Conservation (phyloP, 2,113 vertebrate species). For the Syngnathus scovelli region DNA sequence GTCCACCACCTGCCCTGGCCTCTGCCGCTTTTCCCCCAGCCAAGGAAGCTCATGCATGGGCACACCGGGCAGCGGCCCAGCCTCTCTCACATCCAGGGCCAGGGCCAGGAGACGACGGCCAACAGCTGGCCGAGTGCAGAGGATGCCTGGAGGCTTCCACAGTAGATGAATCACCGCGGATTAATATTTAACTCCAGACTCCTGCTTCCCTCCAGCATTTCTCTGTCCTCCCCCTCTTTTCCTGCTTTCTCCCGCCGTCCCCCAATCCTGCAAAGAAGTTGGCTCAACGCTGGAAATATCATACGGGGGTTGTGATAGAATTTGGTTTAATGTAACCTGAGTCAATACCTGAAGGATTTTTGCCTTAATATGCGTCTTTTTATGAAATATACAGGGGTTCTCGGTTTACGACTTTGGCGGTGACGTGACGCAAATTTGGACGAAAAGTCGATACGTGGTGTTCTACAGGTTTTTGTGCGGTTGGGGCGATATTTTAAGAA, state of each 20-base stretch:
- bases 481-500: background rate
- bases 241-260: constrained; percentile 38
- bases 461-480: background rate
- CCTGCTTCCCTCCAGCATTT: constrained; percentile 67
- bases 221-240: constrained; percentile 37
- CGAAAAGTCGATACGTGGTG: too few relatives aligned
- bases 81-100: constrained; percentile 59
- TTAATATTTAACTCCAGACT: constrained; percentile 77
- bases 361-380: background rate
- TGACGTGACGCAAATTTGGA: background rate
- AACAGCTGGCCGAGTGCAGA: constrained; percentile 72
- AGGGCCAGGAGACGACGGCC: constrained; percentile 59
- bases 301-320: constrained; percentile 8
- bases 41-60: constrained; percentile 62
- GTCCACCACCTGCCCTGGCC: constrained; percentile 65
- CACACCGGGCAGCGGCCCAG: constrained; percentile 66
- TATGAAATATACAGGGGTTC: background rate
- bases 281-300: constrained; percentile 50
- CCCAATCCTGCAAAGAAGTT: constrained; percentile 52
- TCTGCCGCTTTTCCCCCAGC: constrained; percentile 43
- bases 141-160: constrained; percentile 70
- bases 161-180: constrained; percentile 72
- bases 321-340: background rate
- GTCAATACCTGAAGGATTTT: background rate
- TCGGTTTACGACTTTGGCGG: background rate